Conservation (phyloP, 1,140 invertebrate genomes). For the Oscheius sp. region DNA sequence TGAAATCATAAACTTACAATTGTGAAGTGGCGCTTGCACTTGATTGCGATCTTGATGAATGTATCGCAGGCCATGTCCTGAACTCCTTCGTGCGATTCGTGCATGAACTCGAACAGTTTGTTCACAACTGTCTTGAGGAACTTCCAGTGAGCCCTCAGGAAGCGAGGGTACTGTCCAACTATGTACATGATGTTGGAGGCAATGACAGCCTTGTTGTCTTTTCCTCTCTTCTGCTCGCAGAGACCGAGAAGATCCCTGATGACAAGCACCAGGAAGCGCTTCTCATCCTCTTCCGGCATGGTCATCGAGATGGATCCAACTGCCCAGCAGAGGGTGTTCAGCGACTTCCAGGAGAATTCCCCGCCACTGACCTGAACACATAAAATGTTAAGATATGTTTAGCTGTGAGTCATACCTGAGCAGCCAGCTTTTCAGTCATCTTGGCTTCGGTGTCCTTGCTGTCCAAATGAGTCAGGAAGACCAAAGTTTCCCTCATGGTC, state of each 20-base stretch:
- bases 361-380: conserved; percentile 89
- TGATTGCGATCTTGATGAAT: conserved; percentile 99
- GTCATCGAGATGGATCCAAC: conserved; percentile 98
- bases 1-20: conserved; percentile 49
- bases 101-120: conserved; percentile 99
- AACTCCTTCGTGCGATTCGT: conserved; percentile 98
- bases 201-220: conserved; percentile 99
- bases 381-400: not conserved
- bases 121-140: conserved; percentile 98
- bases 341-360: conserved; percentile 99
- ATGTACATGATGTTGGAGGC: conserved; percentile 99
- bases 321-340: conserved; percentile 94
- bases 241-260: conserved; percentile 94
- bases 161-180: conserved; percentile 97
- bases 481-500: conserved; percentile 80
- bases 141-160: conserved; percentile 98
- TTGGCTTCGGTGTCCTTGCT: conserved; percentile 94
- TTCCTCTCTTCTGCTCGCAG: conserved; percentile 98
- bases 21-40: conserved; percentile 96
- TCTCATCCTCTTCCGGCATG: conserved; percentile 98
- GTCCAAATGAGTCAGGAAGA: conserved; percentile 97
- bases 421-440: conserved; percentile 97
- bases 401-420: conserved; percentile 72
- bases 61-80: conserved; percentile 96
- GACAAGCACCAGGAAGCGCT: conserved; percentile 95